Base-by-base conservation (phyloP, 2,888 invertebrate species). In the Drosophila peninsularis region DNA sequence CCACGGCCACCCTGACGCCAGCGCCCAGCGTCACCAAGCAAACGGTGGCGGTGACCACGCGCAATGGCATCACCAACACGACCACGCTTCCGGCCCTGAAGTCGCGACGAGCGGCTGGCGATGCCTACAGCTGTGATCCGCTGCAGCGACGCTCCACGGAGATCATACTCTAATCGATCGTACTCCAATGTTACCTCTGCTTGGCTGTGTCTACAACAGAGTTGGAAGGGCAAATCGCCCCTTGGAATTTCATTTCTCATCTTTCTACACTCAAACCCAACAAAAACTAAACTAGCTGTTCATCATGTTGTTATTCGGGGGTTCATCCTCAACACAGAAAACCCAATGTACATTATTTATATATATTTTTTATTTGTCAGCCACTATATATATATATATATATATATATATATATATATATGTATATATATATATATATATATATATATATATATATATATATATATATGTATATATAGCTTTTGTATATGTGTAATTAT, bases 61-160 rank as follows among this genome's bases (percentile, higher is more conserved):
- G 69, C 62, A 89, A 91, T 58, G 90, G 89, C 49, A 74, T 82
- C 1, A 89, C 86, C 49, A 81, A 74, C n/a, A 73, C 81, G 5
- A 81, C 89, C 24, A 73, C 79, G 3, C 30, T 75, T 64, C 61
- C 82, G 0, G 57, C 57, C 7, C 13, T 54, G 39, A 17, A 19
- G 19, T 34, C 17, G 19, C 80, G 77, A 30, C 83, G 91, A 41
- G 78, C 82, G 27, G 69, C 77, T 5, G 75, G 83, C 17, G 90
- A 90, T n/a, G 71, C 82, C 34, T 90, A 89, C 65, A 85, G 87
- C 66, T 90, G 90, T 77, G 92, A 92, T 90, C 91, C 92, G 27
- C 82, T 92, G 77, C 86, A 91, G 75, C 85, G 87, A 21, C 88
- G 90, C 69, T 91, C 91, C 57, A 89, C 90, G 19, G 92, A 92